These are phyloP conservation scores for Cantharis rustica DNA, from an alignment of 2,888 invertebrate species.

Conservation along the genomic window DNA sequence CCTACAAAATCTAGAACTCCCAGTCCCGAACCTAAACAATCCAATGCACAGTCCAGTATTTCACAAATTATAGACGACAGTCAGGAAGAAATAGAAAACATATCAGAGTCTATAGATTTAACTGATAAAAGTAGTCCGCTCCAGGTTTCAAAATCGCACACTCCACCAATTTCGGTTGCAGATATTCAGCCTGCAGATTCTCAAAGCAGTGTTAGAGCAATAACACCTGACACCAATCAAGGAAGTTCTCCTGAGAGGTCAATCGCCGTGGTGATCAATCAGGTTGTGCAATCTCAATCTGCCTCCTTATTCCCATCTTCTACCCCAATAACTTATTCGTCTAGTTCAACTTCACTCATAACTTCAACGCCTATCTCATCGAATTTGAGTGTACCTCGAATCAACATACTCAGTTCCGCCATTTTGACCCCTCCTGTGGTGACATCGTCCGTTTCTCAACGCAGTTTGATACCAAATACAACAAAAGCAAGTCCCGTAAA, in stretches of 20 bases:
- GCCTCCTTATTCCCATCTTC: conserved; percentile 41
- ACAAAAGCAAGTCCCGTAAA: conserved; percentile 56
- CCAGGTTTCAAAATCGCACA: conserved; percentile 44
- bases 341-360: conserved; percentile 47
- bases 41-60: conserved; percentile 16
- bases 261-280: conserved; percentile 41
- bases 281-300: conserved; percentile 39
- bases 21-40: conserved; percentile 58
- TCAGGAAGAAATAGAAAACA: conserved; percentile 30
- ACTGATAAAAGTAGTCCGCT: conserved; percentile 40
- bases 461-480: conserved; percentile 59
- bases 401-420: conserved; percentile 51
- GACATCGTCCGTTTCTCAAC: conserved; percentile 50
- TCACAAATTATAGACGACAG: conserved; percentile 32
- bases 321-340: conserved; percentile 49
- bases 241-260: conserved; percentile 40
- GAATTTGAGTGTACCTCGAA: conserved; percentile 45
- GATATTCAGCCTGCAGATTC: conserved; percentile 56
- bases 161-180: conserved; percentile 49
- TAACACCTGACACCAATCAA: conserved; percentile 42
- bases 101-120: conserved; percentile 34
- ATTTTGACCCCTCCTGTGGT: conserved; percentile 44
- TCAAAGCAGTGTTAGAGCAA: conserved; percentile 47
- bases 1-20: conserved; percentile 82
- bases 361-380: conserved; percentile 51